Evolutionary conservation across 2,888 invertebrate species (phyloP).

Genomic region (Ectemnius lituratus): DNA sequence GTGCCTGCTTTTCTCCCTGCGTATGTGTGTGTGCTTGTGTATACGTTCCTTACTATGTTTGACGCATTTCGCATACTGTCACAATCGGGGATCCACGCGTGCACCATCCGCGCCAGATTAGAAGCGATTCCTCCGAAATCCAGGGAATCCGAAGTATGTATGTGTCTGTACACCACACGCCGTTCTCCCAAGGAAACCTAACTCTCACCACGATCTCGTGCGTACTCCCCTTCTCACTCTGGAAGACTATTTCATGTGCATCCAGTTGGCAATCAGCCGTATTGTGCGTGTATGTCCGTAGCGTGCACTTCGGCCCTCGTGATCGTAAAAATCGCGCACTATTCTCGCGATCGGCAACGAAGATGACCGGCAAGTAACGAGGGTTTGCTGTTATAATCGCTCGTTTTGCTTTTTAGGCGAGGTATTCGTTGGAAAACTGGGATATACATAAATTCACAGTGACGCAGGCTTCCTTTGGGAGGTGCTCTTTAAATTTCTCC

Average conservation of each 20-base stretch:
- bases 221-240: conserved; percentile 36
- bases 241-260: conserved; percentile 46
- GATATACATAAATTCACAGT: too few relatives aligned
- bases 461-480: too few relatives aligned
- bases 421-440: too few relatives aligned
- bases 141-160: not conserved
- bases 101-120: conserved; percentile 24
- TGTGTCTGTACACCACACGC: not conserved
- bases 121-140: conserved; percentile 28
- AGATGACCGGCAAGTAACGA: not conserved
- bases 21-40: conserved; percentile 15
- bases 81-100: conserved; percentile 44
- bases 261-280: conserved; percentile 10
- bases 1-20: not conserved
- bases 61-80: conserved; percentile 37
- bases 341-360: not conserved
- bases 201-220: not conserved
- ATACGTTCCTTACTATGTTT: not conserved
- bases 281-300: conserved; percentile 44
- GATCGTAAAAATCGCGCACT: not conserved
- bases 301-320: conserved; percentile 3
- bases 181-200: not conserved
- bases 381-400: too few relatives aligned
- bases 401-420: too few relatives aligned
- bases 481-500: too few relatives aligned